Conservation (phyloP, 2,113 vertebrate genomes). For the Acrocephalus arundinaceus region DNA sequence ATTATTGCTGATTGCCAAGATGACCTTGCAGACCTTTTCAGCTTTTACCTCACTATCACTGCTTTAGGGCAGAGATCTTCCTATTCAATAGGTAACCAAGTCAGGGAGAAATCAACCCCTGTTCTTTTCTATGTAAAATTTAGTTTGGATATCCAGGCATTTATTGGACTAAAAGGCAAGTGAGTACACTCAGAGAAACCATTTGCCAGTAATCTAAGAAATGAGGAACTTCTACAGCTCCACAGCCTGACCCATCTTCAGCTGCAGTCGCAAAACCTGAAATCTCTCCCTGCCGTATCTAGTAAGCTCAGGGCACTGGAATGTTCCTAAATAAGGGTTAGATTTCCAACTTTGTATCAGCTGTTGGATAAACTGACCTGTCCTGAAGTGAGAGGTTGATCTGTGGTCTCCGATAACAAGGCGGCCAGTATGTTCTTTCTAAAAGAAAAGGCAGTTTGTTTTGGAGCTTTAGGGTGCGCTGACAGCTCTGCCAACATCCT, state of each 20-base stretch:
- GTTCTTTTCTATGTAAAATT: background rate
- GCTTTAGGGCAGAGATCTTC: background rate
- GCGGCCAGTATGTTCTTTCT: constrained; percentile 85
- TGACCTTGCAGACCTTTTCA: background rate
- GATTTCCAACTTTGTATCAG: background rate
- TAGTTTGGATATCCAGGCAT: background rate
- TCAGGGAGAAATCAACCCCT: background rate
- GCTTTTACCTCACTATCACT: background rate
- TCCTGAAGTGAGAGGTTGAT: constrained; percentile 85
- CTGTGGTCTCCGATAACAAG: constrained; percentile 86
- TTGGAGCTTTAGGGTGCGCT: constrained; percentile 72
- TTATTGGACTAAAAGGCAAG: background rate
- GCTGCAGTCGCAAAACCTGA: background rate
- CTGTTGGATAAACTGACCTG: constrained; percentile 77
- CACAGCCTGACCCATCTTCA: background rate
- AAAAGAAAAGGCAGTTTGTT: constrained; percentile 67
- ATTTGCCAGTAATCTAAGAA: background rate
- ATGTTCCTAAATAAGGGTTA: background rate
- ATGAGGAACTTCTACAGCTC: background rate
- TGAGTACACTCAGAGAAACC: background rate
- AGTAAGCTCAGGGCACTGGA: background rate
- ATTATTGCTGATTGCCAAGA: background rate
- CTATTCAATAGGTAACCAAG: background rate
- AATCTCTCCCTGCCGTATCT: background rate
- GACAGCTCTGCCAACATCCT: constrained; percentile 78